phyloP scores from a whole-genome alignment of 2,888 invertebrate species.

The Pollenia griseotomentosa region DNA sequence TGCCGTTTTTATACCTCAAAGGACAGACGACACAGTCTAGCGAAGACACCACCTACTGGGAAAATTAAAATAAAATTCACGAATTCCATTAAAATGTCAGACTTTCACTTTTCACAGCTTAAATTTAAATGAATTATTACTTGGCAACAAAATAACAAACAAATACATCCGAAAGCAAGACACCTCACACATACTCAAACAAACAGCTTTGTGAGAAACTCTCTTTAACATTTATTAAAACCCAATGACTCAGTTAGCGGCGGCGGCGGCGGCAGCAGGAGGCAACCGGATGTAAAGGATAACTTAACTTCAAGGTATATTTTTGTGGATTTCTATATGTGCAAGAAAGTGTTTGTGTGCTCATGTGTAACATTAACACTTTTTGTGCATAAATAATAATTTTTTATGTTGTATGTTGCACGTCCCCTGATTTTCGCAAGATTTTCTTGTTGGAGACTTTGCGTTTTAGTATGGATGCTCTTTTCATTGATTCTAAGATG shows the following conservation, averaged over 20 bases:
- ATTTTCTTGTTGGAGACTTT: not conserved
- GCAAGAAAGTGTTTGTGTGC: not conserved
- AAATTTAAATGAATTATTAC: conserved; percentile 77
- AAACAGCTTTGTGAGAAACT: conserved; percentile 28
- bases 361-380: conserved; percentile 43
- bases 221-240: conserved; percentile 5
- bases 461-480: not conserved
- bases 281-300: conserved; percentile 72
- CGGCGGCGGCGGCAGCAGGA: not conserved
- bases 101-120: conserved; percentile 77
- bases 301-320: conserved; percentile 62
- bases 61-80: conserved; percentile 72
- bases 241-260: not conserved
- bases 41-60: conserved; percentile 36
- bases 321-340: not conserved
- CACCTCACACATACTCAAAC: not conserved
- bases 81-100: conserved; percentile 77
- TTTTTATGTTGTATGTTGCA: conserved; percentile 59
- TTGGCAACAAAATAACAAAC: conserved; percentile 21
- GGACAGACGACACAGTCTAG: not conserved
- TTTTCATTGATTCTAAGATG: not conserved
- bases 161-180: not conserved
- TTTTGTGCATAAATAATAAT: conserved; percentile 50
- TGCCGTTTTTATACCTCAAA: not conserved
- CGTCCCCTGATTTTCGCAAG: not conserved